Evolutionary conservation across 2,888 invertebrate genomes (phyloP).

Genomic region (Thymelicus lineola): DNA sequence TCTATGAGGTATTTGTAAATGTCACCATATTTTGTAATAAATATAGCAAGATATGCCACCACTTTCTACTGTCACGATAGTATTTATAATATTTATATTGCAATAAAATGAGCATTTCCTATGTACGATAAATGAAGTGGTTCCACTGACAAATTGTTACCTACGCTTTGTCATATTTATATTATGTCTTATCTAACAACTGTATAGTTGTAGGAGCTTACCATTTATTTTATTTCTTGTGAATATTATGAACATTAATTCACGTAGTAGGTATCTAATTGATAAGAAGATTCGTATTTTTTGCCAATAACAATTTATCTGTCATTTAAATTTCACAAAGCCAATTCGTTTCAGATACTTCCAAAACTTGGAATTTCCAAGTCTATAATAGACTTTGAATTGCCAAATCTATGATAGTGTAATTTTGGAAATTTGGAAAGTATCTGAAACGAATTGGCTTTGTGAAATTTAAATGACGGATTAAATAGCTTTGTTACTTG

Average conservation of each 20-base stretch:
- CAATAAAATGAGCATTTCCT: slow-evolving; percentile 33
- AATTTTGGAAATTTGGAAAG: no score
- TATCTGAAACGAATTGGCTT: not conserved
- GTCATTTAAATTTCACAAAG: slow-evolving; percentile 20
- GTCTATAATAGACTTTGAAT: no score
- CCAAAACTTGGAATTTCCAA: no score
- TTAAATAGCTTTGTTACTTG: slow-evolving; percentile 17
- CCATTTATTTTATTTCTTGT: no score
- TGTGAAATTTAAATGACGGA: slow-evolving; percentile 23
- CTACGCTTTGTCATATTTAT: slow-evolving; percentile 13
- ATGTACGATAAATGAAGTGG: slow-evolving; percentile 43
- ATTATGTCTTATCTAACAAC: not conserved
- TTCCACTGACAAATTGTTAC: slow-evolving; percentile 41
- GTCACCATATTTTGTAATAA: slow-evolving; percentile 32
- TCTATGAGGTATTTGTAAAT: slow-evolving; percentile 24
- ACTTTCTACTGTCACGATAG: slow-evolving; percentile 48
- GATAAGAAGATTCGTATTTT: no score
- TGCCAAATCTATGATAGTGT: no score
- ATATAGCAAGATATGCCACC: slow-evolving; percentile 27
- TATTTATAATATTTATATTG: slow-evolving; percentile 43
- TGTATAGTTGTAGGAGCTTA: no score
- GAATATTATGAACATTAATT: no score
- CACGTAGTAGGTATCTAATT: no score
- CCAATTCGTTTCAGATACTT: not conserved
- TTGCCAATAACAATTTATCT: not conserved